Evolutionary conservation across 2,888 invertebrate genomes (phyloP), one percentile per base, ranked within the genome.

Genomic region (Scaptomyza reducta): DNA sequence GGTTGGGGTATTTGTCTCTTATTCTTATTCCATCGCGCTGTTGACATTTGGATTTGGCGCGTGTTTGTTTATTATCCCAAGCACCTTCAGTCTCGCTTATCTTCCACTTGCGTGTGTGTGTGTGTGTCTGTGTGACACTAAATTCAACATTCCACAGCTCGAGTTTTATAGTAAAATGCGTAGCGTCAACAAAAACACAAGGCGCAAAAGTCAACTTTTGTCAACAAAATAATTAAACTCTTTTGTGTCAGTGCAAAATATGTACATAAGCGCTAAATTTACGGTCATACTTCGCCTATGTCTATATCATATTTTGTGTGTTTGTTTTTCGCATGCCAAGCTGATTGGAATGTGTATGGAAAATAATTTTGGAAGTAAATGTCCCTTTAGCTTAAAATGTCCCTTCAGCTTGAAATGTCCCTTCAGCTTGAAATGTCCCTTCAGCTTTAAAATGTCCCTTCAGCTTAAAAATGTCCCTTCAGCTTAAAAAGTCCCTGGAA

Each of bases 181-280:
- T 67, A 62, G 56, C 46, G 77, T 74, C 74, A 72, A 62, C 63
- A 60, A 58, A 66, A 57, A 66, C 10, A 61, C 73, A 59, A 70
- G 70, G 65, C 79, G 72, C 72, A 70, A 83, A 83, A 79, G 62
- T 61, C 80, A 65, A 86, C 69, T 69, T 76, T 79, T 85, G 79
- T 79, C 79, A 79, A 85, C 79, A 79, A 72, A 79, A 85, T 85
- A 79, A 79, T 85, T 85, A 72, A 82, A 82, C 79, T 76, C 83
- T 66, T 55, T 66, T 72, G 16, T 72, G 40, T 62, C 56, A 22
- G 58, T 64, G 75, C 75, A 69, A 73, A 73, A 72, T 75, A 75
- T 70, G 71, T 78, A 60, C 49, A 61, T 41, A 74, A 68, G 74
- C 59, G 74, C 59, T 13, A 41, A 54, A 58, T 72, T 62, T 62